Evolutionary conservation across 2,797 vertebrate species (phyloP), one percentile per base, ranked within the genome.

Genomic region (Lepilemur ruficaudatus): DNA sequence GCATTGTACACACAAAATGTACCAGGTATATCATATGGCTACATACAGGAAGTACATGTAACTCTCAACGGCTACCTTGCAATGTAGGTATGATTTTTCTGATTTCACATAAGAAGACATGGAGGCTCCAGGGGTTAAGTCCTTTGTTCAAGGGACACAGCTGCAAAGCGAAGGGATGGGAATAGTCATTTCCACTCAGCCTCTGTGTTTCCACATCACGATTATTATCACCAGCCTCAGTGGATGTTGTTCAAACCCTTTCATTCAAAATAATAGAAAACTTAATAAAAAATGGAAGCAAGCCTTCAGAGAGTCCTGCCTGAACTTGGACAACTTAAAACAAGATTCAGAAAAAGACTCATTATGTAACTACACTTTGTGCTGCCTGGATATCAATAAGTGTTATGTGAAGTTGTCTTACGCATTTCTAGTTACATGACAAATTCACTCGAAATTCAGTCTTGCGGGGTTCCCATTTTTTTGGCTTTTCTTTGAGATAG

Each of bases 241-340:
- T 67, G 20, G 1, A 18, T 43, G 22, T 30, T 65, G 5, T 92
- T 94, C 41, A 92, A 93, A 28, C 13, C 2, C 6, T 89, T 83
- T 80, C 61, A 46, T 84, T 94, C 61, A 65, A 83, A 96, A 69
- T 91, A 89, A 80, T 50, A 82, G 30, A 76, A 97, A 85, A 65
- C 4, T 17, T 81, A 78, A 67, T 84, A 61, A 43, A 86, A 81
- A 84, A 32, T 43, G n/a, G 28, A 94, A 32, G 10, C 32, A 32
- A 57, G 52, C 9, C 30, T 83, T 89, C 46, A 30, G 7, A 22
- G 38, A 94, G 32, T 57, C 38, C 12, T 72, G 32, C 35, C 20
- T 87, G 18, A 90, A 69, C 46, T 7, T 52, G 30, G 30, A 46
- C 14, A 52, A 52, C 65, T 69, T 61, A 57, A 86, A 81, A 80